phyloP scores from a whole-genome alignment of 2,113 vertebrate species.

The Thamnophis sirtalis region DNA sequence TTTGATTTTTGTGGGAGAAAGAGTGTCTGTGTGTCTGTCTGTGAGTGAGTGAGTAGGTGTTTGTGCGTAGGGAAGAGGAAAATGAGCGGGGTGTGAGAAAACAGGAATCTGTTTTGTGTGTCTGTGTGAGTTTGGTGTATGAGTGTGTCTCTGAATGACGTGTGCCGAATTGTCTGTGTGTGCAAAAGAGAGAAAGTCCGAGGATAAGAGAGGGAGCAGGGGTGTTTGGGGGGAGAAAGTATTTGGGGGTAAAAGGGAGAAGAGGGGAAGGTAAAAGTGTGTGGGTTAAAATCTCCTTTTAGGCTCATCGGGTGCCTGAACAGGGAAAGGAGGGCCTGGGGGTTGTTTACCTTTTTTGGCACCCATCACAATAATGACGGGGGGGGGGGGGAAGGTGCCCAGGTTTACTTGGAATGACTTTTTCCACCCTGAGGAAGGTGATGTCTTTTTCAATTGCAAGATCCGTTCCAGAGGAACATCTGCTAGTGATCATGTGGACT shows the following conservation, averaged over 20 bases:
- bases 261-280: not conserved
- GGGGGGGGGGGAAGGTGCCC: not conserved
- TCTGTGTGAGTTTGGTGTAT: not conserved
- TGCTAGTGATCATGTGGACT: not conserved
- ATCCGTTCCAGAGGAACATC: not conserved
- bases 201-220: not conserved
- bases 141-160: not conserved
- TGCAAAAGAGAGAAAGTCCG: not conserved
- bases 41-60: not conserved
- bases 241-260: not conserved
- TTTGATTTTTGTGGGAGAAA: not conserved
- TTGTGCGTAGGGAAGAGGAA: not conserved
- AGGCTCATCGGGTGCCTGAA: not conserved
- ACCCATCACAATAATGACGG: not conserved
- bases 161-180: not conserved
- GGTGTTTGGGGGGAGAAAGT: not conserved
- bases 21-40: not conserved
- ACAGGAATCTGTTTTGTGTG: not conserved
- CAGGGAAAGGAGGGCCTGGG: not conserved
- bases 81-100: not conserved
- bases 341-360: not conserved
- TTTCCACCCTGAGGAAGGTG: not conserved
- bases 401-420: not conserved
- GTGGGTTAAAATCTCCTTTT: not conserved
- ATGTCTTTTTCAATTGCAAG: not conserved